phyloP scores from a whole-genome alignment of 2,888 invertebrate genomes.

The Entomobrya multifasciata region DNA sequence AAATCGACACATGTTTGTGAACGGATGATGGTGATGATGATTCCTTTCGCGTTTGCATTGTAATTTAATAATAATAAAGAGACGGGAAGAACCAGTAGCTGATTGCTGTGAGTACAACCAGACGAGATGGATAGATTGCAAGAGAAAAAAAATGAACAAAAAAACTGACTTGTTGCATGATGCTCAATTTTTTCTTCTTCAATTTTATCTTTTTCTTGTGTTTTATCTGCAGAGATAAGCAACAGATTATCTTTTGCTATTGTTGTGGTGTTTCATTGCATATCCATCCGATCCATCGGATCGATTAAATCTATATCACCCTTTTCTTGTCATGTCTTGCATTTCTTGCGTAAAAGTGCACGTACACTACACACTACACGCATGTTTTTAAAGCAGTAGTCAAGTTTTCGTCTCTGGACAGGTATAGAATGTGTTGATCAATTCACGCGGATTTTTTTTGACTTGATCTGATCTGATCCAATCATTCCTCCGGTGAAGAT shows the following conservation, averaged over 20 bases:
- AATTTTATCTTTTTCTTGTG: neutral
- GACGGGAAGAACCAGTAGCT: constrained; percentile 21
- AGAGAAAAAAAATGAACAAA: neutral
- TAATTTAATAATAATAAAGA: constrained; percentile 36
- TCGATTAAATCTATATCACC: constrained; percentile 58
- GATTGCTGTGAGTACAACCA: neutral
- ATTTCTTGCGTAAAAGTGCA: neutral
- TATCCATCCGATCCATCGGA: neutral
- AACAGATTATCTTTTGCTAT: neutral
- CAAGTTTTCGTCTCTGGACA: neutral
- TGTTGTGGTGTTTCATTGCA: neutral
- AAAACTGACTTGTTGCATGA: neutral
- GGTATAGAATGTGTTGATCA: constrained; percentile 53
- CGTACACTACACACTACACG: neutral
- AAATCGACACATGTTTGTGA: neutral
- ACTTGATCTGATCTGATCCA: constrained; percentile 26
- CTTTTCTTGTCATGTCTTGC: constrained; percentile 25
- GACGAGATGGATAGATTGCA: neutral
- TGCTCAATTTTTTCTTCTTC: neutral
- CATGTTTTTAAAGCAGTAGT: too few species aligned
- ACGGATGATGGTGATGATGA: neutral
- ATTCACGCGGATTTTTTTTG: constrained; percentile 49
- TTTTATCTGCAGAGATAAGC: neutral
- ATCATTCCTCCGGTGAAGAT: constrained; percentile 17
- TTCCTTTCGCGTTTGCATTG: constrained; percentile 20